phyloP scores from a whole-genome alignment of 64 coral and sea anemone genomes.

The Montipora sp. region DNA sequence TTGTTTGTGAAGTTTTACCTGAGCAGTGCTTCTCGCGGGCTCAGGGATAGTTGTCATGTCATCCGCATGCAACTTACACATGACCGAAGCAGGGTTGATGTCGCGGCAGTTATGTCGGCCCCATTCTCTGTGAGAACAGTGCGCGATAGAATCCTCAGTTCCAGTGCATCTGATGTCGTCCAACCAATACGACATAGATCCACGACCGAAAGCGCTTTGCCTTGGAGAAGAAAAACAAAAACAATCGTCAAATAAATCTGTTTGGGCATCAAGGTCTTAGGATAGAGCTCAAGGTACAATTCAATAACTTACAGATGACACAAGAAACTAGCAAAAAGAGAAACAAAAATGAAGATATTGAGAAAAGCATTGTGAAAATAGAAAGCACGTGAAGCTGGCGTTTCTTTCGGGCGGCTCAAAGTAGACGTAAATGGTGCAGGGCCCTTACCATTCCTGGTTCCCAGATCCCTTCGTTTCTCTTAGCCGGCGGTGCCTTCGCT shows the following conservation, averaged over 20 bases:
- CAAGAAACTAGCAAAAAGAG: no score
- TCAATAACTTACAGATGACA: no score
- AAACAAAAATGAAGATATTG: no score
- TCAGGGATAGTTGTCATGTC: constrained; percentile 28
- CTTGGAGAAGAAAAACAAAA: background rate
- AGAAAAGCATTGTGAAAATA: no score
- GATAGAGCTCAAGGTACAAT: no score
- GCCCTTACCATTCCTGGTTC: no score
- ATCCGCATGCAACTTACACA: background rate
- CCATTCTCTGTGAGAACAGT: constrained; percentile 48
- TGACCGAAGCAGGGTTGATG: constrained; percentile 17
- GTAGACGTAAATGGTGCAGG: no score
- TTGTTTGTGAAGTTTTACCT: constrained; percentile 21
- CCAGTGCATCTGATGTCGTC: constrained; percentile 36
- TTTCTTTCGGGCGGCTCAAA: no score
- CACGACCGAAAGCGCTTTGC: background rate
- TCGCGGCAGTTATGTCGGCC: constrained; percentile 35
- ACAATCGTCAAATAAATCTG: background rate
- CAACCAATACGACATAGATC: background rate
- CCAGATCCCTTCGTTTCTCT: no score
- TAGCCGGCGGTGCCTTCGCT: no score
- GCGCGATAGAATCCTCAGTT: constrained; percentile 20
- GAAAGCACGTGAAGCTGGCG: no score
- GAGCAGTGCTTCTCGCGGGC: constrained; percentile 13
- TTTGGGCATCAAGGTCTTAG: no score